Percentiles rank a stretch among this genome's conserved stretches.
phyloP scores from a whole-genome alignment of 2,113 vertebrate genomes.

The Bolborhynchus lineola region DNA sequence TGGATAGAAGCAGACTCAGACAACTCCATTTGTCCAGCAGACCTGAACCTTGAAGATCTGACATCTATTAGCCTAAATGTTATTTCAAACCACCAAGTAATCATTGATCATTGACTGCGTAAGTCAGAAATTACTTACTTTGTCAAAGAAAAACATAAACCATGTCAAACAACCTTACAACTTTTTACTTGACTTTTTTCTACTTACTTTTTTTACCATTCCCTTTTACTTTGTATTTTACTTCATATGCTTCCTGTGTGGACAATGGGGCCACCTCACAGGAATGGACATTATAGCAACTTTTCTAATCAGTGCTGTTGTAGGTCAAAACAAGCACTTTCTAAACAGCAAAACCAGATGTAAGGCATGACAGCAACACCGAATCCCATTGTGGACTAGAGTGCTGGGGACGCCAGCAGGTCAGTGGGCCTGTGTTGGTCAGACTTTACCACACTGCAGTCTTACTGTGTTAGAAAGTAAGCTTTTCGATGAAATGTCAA shows the following conservation, averaged over 20 bases:
- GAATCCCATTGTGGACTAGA: neutral
- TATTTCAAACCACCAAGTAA: neutral
- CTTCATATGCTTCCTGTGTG: neutral
- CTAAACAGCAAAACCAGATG: neutral
- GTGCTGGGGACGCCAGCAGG: neutral
- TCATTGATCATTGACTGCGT: neutral
- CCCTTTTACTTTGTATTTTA: neutral
- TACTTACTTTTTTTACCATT: neutral
- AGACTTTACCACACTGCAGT: neutral
- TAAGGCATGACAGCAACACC: neutral
- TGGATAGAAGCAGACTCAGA: neutral
- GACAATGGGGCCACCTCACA: neutral
- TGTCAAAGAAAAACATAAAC: neutral
- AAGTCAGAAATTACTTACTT: neutral
- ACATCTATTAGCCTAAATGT: neutral
- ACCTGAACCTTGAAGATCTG: neutral
- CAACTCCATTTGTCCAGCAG: neutral
- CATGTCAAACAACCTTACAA: neutral
- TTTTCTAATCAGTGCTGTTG: neutral
- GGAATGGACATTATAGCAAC: neutral
- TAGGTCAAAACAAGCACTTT: neutral
- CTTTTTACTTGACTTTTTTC: neutral
- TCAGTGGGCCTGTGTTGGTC: neutral
- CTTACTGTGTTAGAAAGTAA: neutral
- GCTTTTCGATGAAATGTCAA: neutral